Conservation (phyloP, 2,113 vertebrate species). For the Otus sunia region DNA sequence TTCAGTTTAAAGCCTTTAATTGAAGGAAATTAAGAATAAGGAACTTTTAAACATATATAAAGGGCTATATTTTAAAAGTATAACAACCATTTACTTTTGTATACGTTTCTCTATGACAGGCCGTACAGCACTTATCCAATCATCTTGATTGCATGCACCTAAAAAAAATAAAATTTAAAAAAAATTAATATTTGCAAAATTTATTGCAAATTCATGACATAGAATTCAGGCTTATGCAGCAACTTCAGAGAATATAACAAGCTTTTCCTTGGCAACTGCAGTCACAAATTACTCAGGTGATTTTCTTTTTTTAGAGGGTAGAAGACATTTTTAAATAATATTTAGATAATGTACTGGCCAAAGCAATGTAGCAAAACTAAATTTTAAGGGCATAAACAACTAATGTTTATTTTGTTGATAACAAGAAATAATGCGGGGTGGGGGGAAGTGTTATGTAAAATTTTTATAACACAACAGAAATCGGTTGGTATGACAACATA, state of each 20-base stretch:
- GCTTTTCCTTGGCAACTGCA: background rate
- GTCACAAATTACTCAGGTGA: background rate
- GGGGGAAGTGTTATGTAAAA: accelerated
- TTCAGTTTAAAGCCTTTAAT: background rate
- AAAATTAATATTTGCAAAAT: background rate
- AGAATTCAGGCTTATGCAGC: background rate
- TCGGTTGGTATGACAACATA: background rate
- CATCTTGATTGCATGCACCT: constrained; percentile 93
- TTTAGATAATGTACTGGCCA: background rate
- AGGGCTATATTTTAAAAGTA: background rate
- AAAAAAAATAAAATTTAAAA: background rate
- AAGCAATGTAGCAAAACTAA: background rate
- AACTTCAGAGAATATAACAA: background rate
- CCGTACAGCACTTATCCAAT: constrained; percentile 94
- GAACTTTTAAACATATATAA: background rate
- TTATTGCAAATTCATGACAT: background rate
- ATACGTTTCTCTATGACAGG: constrained; percentile 99
- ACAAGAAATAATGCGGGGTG: accelerated
- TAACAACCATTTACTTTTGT: constrained; percentile 87
- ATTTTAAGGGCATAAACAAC: background rate
- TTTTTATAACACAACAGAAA: background rate
- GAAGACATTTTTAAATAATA: background rate
- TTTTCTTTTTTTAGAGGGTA: background rate
- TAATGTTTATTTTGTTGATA: background rate
- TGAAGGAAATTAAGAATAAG: background rate